Percentiles rank a stretch among this genome's conserved stretches.
Conservation (phyloP, 1,140 invertebrate genomes). For the Brachionus paranguensis region DNA sequence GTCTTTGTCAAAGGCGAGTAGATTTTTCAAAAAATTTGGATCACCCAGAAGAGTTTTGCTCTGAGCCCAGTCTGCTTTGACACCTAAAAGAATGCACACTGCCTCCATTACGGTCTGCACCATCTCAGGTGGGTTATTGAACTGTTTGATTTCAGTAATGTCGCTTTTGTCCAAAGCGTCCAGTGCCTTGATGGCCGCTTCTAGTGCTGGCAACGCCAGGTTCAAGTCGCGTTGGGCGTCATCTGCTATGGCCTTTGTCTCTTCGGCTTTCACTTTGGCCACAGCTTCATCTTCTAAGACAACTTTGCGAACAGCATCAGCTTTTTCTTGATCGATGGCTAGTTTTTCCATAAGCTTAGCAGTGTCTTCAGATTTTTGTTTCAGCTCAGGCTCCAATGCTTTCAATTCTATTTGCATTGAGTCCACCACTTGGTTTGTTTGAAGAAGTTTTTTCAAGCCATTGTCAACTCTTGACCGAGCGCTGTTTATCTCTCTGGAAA, state of each 20-base stretch:
- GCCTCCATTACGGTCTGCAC: conserved; percentile 68
- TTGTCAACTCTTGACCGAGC: conserved; percentile 53
- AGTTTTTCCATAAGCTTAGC: conserved; percentile 54
- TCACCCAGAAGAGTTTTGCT: conserved; percentile 54
- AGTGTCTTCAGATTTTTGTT: conserved; percentile 54
- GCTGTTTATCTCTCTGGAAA: conserved; percentile 48
- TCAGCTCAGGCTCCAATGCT: conserved; percentile 54
- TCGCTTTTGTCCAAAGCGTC: conserved; percentile 79
- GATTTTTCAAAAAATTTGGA: conserved; percentile 52
- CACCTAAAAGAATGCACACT: conserved; percentile 71
- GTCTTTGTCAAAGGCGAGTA: conserved; percentile 64
- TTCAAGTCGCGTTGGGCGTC: conserved; percentile 49
- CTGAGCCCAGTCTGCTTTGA: conserved; percentile 64
- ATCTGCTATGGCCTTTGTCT: conserved; percentile 55
- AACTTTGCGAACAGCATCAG: conserved; percentile 54
- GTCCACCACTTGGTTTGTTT: conserved; percentile 55
- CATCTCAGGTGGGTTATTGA: conserved; percentile 64
- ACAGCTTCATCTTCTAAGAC: conserved; percentile 55
- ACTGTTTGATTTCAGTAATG: conserved; percentile 78
- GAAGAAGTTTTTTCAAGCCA: conserved; percentile 53
- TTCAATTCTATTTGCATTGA: conserved; percentile 56
- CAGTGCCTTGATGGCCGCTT: conserved; percentile 62
- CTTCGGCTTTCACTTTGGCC: conserved; percentile 55
- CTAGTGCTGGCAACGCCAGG: conserved; percentile 15
- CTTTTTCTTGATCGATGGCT: conserved; percentile 55